phyloP scores from a whole-genome alignment of 2,797 vertebrate species.

The Aeoliscus strigatus region DNA sequence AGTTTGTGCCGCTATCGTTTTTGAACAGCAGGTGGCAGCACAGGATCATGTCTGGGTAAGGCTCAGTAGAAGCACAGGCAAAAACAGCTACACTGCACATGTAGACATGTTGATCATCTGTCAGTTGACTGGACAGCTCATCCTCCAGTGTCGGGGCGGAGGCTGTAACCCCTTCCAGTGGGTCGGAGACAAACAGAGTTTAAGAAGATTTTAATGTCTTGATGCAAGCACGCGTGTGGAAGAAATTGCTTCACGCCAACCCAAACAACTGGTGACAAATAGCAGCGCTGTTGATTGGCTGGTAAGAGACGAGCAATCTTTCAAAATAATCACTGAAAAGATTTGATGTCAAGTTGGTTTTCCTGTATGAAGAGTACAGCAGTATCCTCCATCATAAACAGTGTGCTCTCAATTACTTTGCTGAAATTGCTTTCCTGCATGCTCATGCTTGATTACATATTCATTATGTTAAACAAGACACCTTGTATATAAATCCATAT shows the following conservation, averaged over 20 bases:
- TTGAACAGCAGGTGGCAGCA: conserved; percentile 51
- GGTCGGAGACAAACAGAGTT: too few relatives aligned
- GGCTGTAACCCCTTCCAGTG: too few relatives aligned
- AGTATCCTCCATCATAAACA: conserved; percentile 56
- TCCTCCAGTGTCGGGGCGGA: too few relatives aligned
- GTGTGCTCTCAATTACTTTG: conserved; percentile 75
- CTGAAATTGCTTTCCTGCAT: conserved; percentile 71
- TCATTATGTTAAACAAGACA: conserved; percentile 72
- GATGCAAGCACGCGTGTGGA: too few relatives aligned
- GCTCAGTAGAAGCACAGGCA: neutral
- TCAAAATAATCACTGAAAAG: conserved; percentile 15
- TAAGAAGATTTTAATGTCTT: too few relatives aligned
- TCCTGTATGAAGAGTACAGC: conserved; percentile 55
- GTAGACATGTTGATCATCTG: too few relatives aligned
- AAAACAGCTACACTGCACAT: neutral
- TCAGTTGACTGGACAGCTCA: too few relatives aligned
- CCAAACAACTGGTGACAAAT: conserved; percentile 1
- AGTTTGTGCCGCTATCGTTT: neutral
- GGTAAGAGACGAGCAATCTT: neutral
- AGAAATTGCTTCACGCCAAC: too few relatives aligned
- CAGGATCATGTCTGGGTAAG: conserved; percentile 8
- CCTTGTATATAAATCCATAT: conserved; percentile 70
- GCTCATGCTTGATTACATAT: conserved; percentile 76
- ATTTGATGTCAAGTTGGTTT: conserved; percentile 43
- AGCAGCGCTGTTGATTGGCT: conserved; percentile 5